phyloP scores from a whole-genome alignment of 2,888 invertebrate species.

The Choreutis nemorana region DNA sequence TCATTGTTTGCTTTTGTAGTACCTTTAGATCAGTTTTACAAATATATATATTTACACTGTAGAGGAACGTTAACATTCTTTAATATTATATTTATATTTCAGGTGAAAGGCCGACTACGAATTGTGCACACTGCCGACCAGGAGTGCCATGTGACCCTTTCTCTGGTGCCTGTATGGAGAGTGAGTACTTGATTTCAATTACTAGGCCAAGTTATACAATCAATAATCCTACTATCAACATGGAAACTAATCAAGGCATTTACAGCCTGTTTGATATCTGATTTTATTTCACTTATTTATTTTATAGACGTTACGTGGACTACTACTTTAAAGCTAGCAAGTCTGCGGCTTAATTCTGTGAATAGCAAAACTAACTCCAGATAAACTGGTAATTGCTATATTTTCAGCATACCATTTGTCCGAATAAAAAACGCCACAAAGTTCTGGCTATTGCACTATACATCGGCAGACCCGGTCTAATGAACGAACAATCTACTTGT shows the following conservation, averaged over 20 bases:
- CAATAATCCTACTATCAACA: not conserved
- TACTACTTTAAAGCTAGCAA: conserved; percentile 39
- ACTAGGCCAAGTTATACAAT: not conserved
- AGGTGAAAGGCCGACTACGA: conserved; percentile 36
- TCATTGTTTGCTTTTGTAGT: too few relatives aligned
- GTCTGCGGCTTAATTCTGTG: conserved; percentile 45
- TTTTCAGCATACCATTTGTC: conserved; percentile 55
- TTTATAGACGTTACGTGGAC: conserved; percentile 27
- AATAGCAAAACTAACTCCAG: conserved; percentile 64
- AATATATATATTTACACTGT: too few relatives aligned
- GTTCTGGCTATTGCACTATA: conserved; percentile 46
- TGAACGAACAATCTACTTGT: too few relatives aligned
- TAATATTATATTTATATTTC: conserved; percentile 6
- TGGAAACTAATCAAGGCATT: too few relatives aligned
- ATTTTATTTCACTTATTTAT: too few relatives aligned
- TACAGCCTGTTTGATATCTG: too few relatives aligned
- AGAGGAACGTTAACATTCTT: conserved; percentile 1
- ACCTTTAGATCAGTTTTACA: too few relatives aligned
- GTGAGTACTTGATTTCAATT: conserved; percentile 58
- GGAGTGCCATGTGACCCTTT: conserved; percentile 80
- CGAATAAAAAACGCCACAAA: conserved; percentile 67
- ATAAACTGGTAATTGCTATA: conserved; percentile 62
- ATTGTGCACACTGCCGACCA: conserved; percentile 80
- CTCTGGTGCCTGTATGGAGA: conserved; percentile 84
- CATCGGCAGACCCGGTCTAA: conserved; percentile 61